Percentiles rank a stretch among this genome's conserved stretches.
phyloP scores from a whole-genome alignment of 2,888 invertebrate genomes.

The Boloria euphrosyne region DNA sequence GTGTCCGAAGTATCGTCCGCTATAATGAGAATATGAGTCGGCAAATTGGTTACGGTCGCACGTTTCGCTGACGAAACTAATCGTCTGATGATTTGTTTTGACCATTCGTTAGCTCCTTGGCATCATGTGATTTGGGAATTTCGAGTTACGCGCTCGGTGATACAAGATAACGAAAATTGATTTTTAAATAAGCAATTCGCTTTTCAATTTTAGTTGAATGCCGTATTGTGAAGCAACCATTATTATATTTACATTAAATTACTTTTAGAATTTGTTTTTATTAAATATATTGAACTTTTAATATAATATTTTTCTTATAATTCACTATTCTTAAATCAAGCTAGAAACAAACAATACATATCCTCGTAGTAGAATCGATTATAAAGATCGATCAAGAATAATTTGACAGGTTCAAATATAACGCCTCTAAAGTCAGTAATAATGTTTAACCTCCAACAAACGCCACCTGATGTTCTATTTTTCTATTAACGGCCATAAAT shows the following conservation, averaged over 20 bases:
- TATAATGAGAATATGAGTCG: constrained; percentile 14
- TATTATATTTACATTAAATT: too few relatives aligned
- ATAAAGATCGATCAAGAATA: constrained; percentile 30
- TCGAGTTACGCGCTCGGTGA: constrained; percentile 19
- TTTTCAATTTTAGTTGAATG: neutral
- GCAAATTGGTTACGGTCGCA: constrained; percentile 45
- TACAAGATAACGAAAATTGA: constrained; percentile 1
- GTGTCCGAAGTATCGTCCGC: constrained; percentile 19
- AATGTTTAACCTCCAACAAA: constrained; percentile 53
- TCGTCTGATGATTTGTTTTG: constrained; percentile 61
- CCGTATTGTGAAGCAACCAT: neutral
- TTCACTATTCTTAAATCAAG: neutral
- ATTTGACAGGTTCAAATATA: constrained; percentile 37
- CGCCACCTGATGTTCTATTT: constrained; percentile 55
- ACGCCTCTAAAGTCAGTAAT: constrained; percentile 53
- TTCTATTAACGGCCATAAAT: constrained; percentile 53
- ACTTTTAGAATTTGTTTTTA: too few relatives aligned
- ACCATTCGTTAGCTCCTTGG: constrained; percentile 60
- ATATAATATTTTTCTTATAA: too few relatives aligned
- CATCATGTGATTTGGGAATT: constrained; percentile 33
- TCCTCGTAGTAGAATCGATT: constrained; percentile 13
- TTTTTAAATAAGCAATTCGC: constrained; percentile 2
- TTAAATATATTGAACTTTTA: too few relatives aligned
- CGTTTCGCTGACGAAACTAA: constrained; percentile 52
- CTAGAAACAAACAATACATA: constrained; percentile 3